Evolutionary conservation across 2,797 vertebrate genomes (phyloP).

Genomic region (Todus mexicanus): DNA sequence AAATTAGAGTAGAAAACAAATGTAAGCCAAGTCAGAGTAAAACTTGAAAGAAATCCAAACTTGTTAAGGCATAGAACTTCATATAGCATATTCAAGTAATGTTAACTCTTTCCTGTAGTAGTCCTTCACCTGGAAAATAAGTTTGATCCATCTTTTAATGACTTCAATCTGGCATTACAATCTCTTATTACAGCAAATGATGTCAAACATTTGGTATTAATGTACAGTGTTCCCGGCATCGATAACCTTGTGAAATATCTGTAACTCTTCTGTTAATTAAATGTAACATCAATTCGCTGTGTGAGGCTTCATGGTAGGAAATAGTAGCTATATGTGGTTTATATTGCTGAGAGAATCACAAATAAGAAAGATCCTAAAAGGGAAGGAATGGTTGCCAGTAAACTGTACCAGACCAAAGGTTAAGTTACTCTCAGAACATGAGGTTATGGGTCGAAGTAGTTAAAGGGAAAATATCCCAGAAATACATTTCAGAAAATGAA

Average conservation of each 20-base stretch:
- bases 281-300: neutral
- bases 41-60: conserved; percentile 34
- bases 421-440: conserved; percentile 54
- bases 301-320: neutral
- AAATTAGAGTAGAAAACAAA: conserved; percentile 13
- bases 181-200: neutral
- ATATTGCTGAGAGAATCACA: conserved; percentile 18
- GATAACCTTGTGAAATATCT: neutral
- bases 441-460: conserved; percentile 42
- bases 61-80: neutral
- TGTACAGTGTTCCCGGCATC: neutral
- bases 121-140: neutral
- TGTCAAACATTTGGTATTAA: neutral
- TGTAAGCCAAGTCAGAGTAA: neutral
- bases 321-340: conserved; percentile 4
- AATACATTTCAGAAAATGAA: conserved; percentile 50
- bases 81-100: neutral
- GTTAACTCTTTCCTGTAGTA: conserved; percentile 23
- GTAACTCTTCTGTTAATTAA: neutral
- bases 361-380: conserved; percentile 30
- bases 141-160: neutral
- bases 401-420: conserved; percentile 44
- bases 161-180: neutral
- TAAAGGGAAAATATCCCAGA: conserved; percentile 47
- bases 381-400: conserved; percentile 43